Evolutionary conservation across 2,888 invertebrate genomes (phyloP).

Genomic region (Tridacna crocea): DNA sequence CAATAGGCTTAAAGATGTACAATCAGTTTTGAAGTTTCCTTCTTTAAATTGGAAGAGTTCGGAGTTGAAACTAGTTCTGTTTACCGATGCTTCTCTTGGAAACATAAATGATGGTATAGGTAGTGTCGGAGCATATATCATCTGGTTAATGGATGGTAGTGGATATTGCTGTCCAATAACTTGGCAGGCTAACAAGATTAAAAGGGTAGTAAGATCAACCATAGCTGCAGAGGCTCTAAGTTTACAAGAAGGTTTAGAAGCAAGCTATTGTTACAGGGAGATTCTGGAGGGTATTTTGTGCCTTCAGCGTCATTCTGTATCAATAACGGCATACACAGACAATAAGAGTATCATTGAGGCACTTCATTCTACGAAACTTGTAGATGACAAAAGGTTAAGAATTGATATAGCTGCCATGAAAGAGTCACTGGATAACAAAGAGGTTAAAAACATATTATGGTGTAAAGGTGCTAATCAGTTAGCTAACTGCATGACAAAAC

Average conservation of each 20-base stretch:
- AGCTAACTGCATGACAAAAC: constrained; percentile 43
- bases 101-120: constrained; percentile 56
- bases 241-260: constrained; percentile 38
- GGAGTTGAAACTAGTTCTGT: constrained; percentile 11
- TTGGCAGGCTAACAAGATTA: constrained; percentile 60
- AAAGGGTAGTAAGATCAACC: constrained; percentile 50
- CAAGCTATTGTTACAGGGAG: constrained; percentile 3
- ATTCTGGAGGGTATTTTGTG: constrained; percentile 8
- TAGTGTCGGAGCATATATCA: constrained; percentile 48
- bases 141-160: constrained; percentile 45
- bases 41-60: neutral
- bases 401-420: constrained; percentile 3
- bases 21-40: constrained; percentile 38
- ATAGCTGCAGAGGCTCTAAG: constrained; percentile 58
- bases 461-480: constrained; percentile 18
- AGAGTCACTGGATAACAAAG: neutral
- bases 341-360: constrained; percentile 41
- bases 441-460: constrained; percentile 18
- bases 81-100: constrained; percentile 57
- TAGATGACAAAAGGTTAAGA: constrained; percentile 30
- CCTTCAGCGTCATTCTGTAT: no score
- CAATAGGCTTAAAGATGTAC: constrained; percentile 35
- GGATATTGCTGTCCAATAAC: constrained; percentile 51
- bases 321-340: constrained; percentile 33
- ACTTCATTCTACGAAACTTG: constrained; percentile 48